Percentiles rank a stretch among this genome's conserved stretches.
phyloP scores from a whole-genome alignment of 2,113 vertebrate genomes.

The Sinocyclocheilus anshuiensis region DNA sequence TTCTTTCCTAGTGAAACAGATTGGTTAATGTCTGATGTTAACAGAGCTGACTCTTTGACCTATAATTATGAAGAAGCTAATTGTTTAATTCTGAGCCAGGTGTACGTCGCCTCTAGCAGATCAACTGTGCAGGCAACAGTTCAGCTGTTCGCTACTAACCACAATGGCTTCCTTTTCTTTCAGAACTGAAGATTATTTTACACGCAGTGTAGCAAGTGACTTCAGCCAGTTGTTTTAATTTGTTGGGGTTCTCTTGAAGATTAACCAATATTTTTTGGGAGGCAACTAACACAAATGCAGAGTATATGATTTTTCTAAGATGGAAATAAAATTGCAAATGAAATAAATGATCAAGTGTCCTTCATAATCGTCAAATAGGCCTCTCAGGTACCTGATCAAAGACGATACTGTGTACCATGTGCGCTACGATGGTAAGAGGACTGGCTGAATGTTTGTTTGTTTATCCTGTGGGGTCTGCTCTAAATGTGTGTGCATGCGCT shows the following conservation, averaged over 20 bases:
- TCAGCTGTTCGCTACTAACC: not conserved
- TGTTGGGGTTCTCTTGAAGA: not conserved
- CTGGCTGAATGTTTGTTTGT: constrained; percentile 14
- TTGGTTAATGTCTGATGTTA: constrained; percentile 13
- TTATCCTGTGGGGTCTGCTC: constrained; percentile 30
- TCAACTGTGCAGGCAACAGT: not conserved
- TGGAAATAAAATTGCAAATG: not conserved
- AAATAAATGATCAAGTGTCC: not conserved
- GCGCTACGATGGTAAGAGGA: not conserved
- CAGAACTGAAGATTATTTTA: not conserved
- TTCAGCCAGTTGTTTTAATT: not conserved
- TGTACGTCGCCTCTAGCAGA: not conserved
- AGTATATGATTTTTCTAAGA: not conserved
- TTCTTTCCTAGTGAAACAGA: not conserved
- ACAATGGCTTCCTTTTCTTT: not conserved
- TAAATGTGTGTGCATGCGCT: not conserved
- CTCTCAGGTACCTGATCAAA: not conserved
- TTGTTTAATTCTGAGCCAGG: not conserved
- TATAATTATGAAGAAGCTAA: constrained; percentile 1
- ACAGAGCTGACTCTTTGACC: constrained; percentile 7
- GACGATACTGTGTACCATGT: constrained; percentile 7
- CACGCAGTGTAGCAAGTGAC: not conserved
- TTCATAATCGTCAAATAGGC: not conserved
- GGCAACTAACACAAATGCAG: not conserved
- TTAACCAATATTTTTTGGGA: not conserved